Evolutionary conservation across 2,888 invertebrate genomes (phyloP).

Genomic region (Brachyptera putata): DNA sequence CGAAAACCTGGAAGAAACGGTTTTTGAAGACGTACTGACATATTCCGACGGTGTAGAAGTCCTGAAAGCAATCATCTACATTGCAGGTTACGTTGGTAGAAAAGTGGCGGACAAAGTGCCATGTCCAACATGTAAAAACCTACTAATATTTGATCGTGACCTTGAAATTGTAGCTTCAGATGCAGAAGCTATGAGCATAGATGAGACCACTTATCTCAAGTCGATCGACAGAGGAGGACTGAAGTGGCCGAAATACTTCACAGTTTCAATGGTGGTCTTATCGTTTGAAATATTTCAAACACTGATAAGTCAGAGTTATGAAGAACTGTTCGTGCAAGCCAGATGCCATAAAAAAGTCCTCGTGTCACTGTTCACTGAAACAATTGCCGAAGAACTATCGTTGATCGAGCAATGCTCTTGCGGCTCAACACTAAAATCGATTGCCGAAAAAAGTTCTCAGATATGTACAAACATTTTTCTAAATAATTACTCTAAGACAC

Average conservation of each 20-base stretch:
- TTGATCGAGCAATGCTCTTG: background rate
- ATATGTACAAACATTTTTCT: background rate
- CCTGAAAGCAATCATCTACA: background rate
- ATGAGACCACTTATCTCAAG: background rate
- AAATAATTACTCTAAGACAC: background rate
- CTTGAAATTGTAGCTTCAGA: too few relatives aligned
- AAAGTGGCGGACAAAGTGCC: background rate
- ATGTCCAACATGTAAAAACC: background rate
- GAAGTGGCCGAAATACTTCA: background rate
- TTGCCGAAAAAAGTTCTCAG: background rate
- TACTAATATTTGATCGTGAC: background rate
- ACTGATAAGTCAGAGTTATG: background rate
- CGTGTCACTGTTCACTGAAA: background rate
- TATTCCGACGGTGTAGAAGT: background rate
- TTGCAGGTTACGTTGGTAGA: background rate
- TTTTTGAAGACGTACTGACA: background rate
- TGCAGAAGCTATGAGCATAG: background rate
- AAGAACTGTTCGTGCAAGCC: background rate
- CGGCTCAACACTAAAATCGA: background rate
- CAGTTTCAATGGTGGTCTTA: background rate
- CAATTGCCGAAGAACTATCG: background rate
- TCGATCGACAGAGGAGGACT: background rate
- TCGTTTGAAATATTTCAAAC: background rate
- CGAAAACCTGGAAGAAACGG: background rate
- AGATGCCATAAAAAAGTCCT: background rate